Evolutionary conservation across 2,888 invertebrate species (phyloP).

Genomic region (Anoncus sp.): DNA sequence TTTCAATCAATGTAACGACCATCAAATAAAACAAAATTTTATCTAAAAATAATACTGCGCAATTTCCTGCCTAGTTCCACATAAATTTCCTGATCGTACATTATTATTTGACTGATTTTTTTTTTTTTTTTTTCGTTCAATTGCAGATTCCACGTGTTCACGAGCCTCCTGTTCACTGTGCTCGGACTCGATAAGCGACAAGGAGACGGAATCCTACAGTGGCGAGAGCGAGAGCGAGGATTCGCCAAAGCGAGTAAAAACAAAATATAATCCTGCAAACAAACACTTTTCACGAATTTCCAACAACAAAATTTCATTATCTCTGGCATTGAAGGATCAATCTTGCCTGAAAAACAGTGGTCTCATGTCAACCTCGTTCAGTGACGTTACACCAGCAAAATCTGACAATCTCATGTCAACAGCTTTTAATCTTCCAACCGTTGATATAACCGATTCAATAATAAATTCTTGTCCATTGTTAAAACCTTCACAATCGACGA

Average conservation of each 20-base stretch:
- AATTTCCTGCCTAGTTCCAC: too few relatives aligned
- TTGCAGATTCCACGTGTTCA: conserved; percentile 88
- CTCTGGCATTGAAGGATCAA: conserved; percentile 74
- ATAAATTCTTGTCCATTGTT: conserved; percentile 29
- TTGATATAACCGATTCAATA: conserved; percentile 32
- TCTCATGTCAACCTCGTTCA: conserved; percentile 70
- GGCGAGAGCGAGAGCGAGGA: conserved; percentile 80
- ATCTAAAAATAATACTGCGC: too few relatives aligned
- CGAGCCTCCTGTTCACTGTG: conserved; percentile 89
- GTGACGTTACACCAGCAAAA: conserved; percentile 66
- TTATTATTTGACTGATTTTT: too few relatives aligned
- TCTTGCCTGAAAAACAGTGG: conserved; percentile 68
- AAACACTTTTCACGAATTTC: conserved; percentile 82
- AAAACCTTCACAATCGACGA: conserved; percentile 22
- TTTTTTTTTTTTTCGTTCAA: not conserved
- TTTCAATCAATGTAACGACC: too few relatives aligned
- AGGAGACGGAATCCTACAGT: conserved; percentile 81
- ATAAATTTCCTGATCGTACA: too few relatives aligned
- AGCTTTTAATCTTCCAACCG: conserved; percentile 71
- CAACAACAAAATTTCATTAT: conserved; percentile 81
- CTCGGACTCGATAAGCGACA: conserved; percentile 82
- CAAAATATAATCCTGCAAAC: conserved; percentile 78
- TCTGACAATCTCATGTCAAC: conserved; percentile 75
- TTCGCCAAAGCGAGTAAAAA: conserved; percentile 73
- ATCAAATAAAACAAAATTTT: too few relatives aligned